Base-by-base conservation (phyloP, 2,888 invertebrate species). In the Marronus borbonicus region DNA sequence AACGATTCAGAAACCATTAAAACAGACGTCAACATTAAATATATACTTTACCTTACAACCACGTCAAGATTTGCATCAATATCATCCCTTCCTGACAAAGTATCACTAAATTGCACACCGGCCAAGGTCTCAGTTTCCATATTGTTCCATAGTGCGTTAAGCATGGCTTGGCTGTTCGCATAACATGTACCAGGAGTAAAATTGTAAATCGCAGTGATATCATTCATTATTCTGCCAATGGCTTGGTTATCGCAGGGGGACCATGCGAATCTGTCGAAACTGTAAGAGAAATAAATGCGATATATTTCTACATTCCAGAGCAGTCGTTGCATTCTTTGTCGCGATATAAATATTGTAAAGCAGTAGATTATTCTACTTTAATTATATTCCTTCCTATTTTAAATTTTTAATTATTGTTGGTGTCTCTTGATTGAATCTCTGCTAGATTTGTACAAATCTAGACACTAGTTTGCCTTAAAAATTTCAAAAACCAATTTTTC, bases 21-120 rank as follows among this genome's bases (percentile, higher is more conserved):
- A 31, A 31, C 31, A 31, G 31, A 36, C 31, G 31, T 36, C 4
- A 36, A 36, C 31, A 36, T 36, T 5, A 36, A 5, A 36, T 36
- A 36, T 36, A 36, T 36, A 3, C 31, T 0, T 55, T 55, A 86
- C 85, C 94, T 90, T 79, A 94, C 83, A 0, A 90, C 85, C 80
- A 92, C 91, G 1, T 90, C 87, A 50, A 93, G 84, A 64, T 91
- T 87, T 0, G 86, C 83, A 0, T 91, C 91, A 78, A 92, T 84
- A 12, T 82, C 82, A 0, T 85, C 82, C 81, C 88, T 87, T 86
- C 88, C 88, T 88, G 83, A 83, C 80, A 84, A 90, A 82, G 84
- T 81, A 83, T 92, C 91, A 80, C 91, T 89, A 83, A 94, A 93
- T 83, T 92, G 89, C 20, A 94, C 87, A 10, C 92, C 94, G 28